Conservation (phyloP, 2,113 vertebrate genomes). For the Danio rerio region GRCz12tu NC_133181.1:8903501-8904000, state of each 20-base stretch:
- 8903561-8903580: not conserved
- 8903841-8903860: conserved; percentile 1
- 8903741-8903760: not conserved
- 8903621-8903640: not conserved
- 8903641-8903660: not conserved
- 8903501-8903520: too few relatives aligned
- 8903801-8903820: not conserved
- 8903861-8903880: conserved; percentile 3
- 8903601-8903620: conserved; percentile 1
- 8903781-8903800: not conserved
- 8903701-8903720: not conserved
- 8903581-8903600: not conserved
- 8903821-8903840: not conserved
- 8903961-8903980: too few relatives aligned
- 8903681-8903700: conserved; percentile 12
- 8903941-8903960: too few relatives aligned
- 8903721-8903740: not conserved
- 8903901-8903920: not conserved
- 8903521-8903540: too few relatives aligned
- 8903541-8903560: too few relatives aligned
- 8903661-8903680: conserved; percentile 13
- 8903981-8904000: too few relatives aligned
- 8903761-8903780: not conserved
- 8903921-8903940: not conserved
- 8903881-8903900: not conserved